Percentiles rank a stretch among this genome's conserved stretches.
phyloP scores from a whole-genome alignment of 2,888 invertebrate species.

The Rapana venosa region DNA sequence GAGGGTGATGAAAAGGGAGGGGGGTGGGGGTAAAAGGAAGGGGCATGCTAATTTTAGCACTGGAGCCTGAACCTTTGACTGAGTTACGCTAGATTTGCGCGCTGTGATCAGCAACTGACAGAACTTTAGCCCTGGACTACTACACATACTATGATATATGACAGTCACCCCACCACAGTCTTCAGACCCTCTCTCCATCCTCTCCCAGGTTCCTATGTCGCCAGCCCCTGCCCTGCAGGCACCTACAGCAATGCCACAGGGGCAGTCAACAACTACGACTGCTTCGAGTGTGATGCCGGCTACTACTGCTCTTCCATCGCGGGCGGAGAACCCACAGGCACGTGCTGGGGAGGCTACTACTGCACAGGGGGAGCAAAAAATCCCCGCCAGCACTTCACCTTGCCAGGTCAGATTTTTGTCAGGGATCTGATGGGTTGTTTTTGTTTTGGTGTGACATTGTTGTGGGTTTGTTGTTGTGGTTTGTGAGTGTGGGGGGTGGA shows the following conservation, averaged over 20 bases:
- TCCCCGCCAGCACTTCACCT: conserved; percentile 64
- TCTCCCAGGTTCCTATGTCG: conserved; percentile 68
- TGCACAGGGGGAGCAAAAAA: conserved; percentile 67
- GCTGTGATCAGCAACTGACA: too few relatives aligned
- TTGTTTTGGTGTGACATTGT: neutral
- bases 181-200: too few relatives aligned
- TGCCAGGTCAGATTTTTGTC: conserved; percentile 60
- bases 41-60: too few relatives aligned
- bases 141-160: too few relatives aligned
- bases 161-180: too few relatives aligned
- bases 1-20: too few relatives aligned
- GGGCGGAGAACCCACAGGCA: conserved; percentile 64
- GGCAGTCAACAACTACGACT: conserved; percentile 70
- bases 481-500: too few relatives aligned
- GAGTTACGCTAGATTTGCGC: too few relatives aligned
- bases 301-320: conserved; percentile 70
- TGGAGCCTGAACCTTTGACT: too few relatives aligned
- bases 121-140: too few relatives aligned
- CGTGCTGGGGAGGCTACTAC: conserved; percentile 72
- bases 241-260: conserved; percentile 76
- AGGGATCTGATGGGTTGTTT: neutral
- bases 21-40: too few relatives aligned
- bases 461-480: neutral
- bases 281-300: conserved; percentile 66
- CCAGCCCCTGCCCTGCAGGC: conserved; percentile 73